Evolutionary conservation across 2,888 invertebrate species (phyloP).

Genomic region (Aproaerema taeniolella): DNA sequence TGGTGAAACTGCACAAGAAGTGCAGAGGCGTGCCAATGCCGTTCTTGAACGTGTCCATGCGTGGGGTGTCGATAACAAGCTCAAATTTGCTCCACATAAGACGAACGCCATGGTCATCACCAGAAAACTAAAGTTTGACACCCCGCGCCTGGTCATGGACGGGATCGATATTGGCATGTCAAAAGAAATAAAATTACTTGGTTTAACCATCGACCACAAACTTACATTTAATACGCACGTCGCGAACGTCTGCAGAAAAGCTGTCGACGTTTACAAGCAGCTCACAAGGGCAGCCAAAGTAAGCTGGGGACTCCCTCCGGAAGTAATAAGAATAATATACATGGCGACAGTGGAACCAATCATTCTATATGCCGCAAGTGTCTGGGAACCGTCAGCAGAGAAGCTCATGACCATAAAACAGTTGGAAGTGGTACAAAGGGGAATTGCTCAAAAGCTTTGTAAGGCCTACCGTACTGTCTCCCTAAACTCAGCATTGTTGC

Average conservation of each 20-base stretch:
- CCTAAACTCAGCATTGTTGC: slow-evolving; percentile 4
- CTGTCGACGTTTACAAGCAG: not conserved
- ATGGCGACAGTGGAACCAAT: not conserved
- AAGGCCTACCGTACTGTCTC: slow-evolving; percentile 7
- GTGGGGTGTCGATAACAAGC: slow-evolving; percentile 5
- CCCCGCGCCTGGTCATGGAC: slow-evolving; percentile 1
- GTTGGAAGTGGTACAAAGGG: not conserved
- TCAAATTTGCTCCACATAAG: not conserved
- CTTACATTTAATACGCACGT: slow-evolving; percentile 3
- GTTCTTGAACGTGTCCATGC: slow-evolving; percentile 1
- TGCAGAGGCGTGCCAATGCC: not conserved
- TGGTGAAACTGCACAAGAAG: not conserved
- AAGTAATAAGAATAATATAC: not conserved
- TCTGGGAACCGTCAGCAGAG: not conserved
- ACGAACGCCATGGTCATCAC: not conserved
- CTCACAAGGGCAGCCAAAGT: not conserved
- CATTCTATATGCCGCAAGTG: not conserved
- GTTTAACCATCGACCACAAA: not conserved
- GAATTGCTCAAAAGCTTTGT: not conserved
- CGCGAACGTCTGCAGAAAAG: not conserved
- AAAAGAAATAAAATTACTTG: not conserved
- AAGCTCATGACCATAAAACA: not conserved
- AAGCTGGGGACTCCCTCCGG: not conserved
- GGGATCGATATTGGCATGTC: not conserved
- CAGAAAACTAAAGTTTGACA: slow-evolving; percentile 1